Evolutionary conservation across 64 coral and sea anemone genomes (phyloP).

Genomic region (Stichodactyla helianthus): DNA sequence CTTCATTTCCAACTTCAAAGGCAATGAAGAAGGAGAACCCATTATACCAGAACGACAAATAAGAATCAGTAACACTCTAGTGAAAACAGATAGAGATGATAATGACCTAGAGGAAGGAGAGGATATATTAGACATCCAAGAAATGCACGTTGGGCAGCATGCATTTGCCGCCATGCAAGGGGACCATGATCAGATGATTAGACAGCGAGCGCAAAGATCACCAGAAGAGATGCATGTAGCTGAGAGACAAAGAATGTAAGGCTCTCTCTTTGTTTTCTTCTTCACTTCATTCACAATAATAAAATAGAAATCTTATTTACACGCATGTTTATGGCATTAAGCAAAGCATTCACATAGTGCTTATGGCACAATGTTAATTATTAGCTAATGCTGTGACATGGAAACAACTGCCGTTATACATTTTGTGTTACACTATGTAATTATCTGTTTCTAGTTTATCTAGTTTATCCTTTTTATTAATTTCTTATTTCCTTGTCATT

Average conservation of each 20-base stretch:
- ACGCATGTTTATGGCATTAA: too few species aligned
- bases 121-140: conserved; percentile 29
- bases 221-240: conserved; percentile 65
- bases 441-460: too few species aligned
- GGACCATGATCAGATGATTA: conserved; percentile 79
- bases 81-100: conserved; percentile 36
- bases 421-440: too few species aligned
- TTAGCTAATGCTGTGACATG: too few species aligned
- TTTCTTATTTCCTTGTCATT: too few species aligned
- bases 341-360: too few species aligned
- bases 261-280: background rate
- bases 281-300: too few species aligned
- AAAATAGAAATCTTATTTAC: too few species aligned
- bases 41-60: conserved; percentile 92
- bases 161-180: conserved; percentile 90
- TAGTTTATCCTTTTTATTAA: too few species aligned
- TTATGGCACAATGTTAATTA: too few species aligned
- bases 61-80: conserved; percentile 81
- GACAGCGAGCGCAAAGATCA: conserved; percentile 73
- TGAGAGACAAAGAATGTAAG: conserved; percentile 93
- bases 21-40: conserved; percentile 96
- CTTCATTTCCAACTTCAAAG: conserved; percentile 22
- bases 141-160: conserved; percentile 61
- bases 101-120: conserved; percentile 52
- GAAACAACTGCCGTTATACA: too few species aligned